A percentile compares a stretch with the other conserved stretches of the same genome.
phyloP scores from a whole-genome alignment of 2,888 invertebrate genomes.

The Selenia dentaria region DNA sequence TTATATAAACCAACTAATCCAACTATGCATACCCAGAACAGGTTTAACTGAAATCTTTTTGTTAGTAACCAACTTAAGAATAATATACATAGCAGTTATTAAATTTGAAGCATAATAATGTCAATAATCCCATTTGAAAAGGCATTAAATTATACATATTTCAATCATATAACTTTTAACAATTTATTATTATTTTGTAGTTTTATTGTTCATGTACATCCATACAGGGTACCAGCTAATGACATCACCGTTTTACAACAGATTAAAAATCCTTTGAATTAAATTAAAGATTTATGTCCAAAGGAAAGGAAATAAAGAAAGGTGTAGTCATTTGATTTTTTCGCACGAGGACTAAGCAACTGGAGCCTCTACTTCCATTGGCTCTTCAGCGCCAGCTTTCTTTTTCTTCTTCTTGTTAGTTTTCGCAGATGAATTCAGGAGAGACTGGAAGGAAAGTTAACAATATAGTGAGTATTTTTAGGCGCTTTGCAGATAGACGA shows the following conservation, averaged over 20 bases:
- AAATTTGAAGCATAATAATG: constrained; percentile 11
- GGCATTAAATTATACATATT: constrained; percentile 38
- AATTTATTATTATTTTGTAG: constrained; percentile 29
- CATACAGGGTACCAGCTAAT: constrained; percentile 4
- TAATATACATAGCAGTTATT: constrained; percentile 2
- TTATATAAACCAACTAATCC: too few relatives aligned
- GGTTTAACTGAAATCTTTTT: constrained; percentile 1
- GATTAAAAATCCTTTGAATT: constrained; percentile 19
- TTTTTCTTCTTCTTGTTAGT: constrained; percentile 97
- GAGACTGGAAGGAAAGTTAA: constrained; percentile 74
- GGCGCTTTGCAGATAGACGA: too few relatives aligned
- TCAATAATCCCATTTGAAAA: constrained; percentile 24
- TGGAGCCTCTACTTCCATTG: constrained; percentile 86
- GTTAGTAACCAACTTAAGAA: constrained; percentile 5
- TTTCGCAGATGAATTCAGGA: constrained; percentile 92
- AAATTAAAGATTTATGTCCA: constrained; percentile 32
- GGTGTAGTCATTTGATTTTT: constrained; percentile 48
- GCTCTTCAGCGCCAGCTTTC: constrained; percentile 86
- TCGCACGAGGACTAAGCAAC: constrained; percentile 64
- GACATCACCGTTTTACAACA: constrained; percentile 12
- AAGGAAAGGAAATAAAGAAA: constrained; percentile 33
- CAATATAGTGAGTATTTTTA: background rate
- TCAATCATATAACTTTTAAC: constrained; percentile 30
- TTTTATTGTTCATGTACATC: constrained; percentile 20
- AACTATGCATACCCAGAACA: too few relatives aligned